These are phyloP conservation scores for Polydrusus cervinus DNA, from an alignment of 2,888 invertebrate genomes.

Conservation along the genomic window DNA sequence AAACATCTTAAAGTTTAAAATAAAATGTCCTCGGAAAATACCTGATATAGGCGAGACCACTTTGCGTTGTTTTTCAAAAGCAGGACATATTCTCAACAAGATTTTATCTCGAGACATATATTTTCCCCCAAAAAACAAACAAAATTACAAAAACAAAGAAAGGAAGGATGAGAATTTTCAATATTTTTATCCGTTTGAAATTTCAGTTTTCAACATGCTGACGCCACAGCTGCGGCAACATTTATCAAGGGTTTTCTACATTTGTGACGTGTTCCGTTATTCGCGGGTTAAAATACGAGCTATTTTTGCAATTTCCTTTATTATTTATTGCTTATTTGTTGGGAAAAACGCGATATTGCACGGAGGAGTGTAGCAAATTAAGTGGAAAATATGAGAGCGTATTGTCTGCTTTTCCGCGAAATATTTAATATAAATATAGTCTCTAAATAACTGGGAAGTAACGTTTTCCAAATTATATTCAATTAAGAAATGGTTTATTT, in stretches of 20 bases:
- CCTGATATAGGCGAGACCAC: background rate
- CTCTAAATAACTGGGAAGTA: too few species aligned
- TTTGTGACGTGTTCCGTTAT: conserved; percentile 53
- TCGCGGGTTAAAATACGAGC: conserved; percentile 51
- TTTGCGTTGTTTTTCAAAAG: background rate
- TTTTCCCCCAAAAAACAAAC: conserved; percentile 30
- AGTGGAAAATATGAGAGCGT: conserved; percentile 36
- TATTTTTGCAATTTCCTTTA: conserved; percentile 51
- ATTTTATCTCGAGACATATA: conserved; percentile 29
- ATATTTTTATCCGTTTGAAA: conserved; percentile 50
- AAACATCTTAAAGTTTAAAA: background rate
- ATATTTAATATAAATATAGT: too few species aligned
- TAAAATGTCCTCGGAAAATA: background rate
- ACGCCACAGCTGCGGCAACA: conserved; percentile 53
- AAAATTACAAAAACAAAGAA: conserved; percentile 31
- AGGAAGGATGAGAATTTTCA: conserved; percentile 42
- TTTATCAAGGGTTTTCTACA: conserved; percentile 54
- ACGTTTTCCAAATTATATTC: too few species aligned
- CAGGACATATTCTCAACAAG: conserved; percentile 5
- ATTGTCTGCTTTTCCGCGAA: background rate
- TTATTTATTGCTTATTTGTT: conserved; percentile 54
- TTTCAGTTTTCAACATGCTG: conserved; percentile 51
- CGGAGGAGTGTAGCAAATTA: conserved; percentile 37
- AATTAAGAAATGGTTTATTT: too few species aligned
- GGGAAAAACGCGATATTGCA: conserved; percentile 38